Percentiles rank a stretch among this genome's conserved stretches.
Evolutionary conservation across 2,888 invertebrate genomes (phyloP).

Genomic region (Leptopilina drosophilae): DNA sequence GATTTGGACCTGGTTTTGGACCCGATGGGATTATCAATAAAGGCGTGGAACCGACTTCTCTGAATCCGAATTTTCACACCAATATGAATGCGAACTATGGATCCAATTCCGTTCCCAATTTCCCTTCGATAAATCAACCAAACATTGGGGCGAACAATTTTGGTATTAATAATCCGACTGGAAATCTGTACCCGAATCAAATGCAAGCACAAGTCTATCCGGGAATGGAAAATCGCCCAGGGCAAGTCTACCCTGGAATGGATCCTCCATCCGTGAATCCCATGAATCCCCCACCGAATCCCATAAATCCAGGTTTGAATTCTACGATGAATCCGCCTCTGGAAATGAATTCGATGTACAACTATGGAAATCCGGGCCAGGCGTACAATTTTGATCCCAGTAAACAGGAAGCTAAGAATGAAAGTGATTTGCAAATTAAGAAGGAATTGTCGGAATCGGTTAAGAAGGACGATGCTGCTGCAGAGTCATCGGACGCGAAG

Average conservation of each 20-base stretch:
- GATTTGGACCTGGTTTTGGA: conserved; percentile 61
- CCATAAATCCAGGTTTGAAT: conserved; percentile 33
- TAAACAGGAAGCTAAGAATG: conserved; percentile 65
- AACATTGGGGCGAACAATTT: conserved; percentile 62
- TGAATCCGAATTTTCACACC: conserved; percentile 63
- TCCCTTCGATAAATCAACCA: conserved; percentile 59
- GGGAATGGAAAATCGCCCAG: conserved; percentile 52
- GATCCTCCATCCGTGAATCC: conserved; percentile 31
- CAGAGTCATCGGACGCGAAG: conserved; percentile 64
- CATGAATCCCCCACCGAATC: conserved; percentile 37
- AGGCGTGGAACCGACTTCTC: conserved; percentile 59
- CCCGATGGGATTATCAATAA: conserved; percentile 65
- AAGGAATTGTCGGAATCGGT: conserved; percentile 63
- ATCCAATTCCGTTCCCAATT: conserved; percentile 58
- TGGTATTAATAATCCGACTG: conserved; percentile 58
- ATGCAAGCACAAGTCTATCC: conserved; percentile 61
- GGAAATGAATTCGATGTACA: conserved; percentile 41
- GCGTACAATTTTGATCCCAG: conserved; percentile 59
- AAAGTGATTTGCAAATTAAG: conserved; percentile 65
- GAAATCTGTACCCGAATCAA: conserved; percentile 57
- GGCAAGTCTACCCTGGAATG: conserved; percentile 39
- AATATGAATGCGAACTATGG: conserved; percentile 65
- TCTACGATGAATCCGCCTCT: conserved; percentile 40
- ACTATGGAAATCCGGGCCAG: conserved; percentile 48
- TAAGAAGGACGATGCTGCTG: conserved; percentile 61